phyloP scores from a whole-genome alignment of 2,113 vertebrate genomes.

The Sarotherodon lohbergeri region DNA sequence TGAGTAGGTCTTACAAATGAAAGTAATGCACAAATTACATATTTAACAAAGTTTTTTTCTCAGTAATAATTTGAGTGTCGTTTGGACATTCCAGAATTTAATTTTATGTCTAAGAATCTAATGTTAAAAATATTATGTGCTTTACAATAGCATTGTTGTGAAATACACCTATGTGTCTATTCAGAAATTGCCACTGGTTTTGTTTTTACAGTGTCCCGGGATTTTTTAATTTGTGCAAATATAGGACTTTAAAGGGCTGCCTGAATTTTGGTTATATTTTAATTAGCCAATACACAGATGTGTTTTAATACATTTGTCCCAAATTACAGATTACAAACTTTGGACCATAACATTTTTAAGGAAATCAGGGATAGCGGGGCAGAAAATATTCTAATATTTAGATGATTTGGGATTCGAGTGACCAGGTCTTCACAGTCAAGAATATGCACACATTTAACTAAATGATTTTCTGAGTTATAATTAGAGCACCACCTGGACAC shows the following conservation, averaged over 20 bases:
- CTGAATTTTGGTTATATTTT: background rate
- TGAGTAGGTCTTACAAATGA: background rate
- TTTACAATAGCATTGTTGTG: background rate
- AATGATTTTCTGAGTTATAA: background rate
- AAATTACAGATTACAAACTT: background rate
- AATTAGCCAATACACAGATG: background rate
- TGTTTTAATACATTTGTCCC: background rate
- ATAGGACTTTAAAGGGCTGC: background rate
- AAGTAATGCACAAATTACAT: background rate
- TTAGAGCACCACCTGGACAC: background rate
- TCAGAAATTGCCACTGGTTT: background rate
- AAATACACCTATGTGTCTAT: background rate
- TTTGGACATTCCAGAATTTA: background rate
- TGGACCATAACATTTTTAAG: background rate
- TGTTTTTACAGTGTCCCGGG: fast-evolving
- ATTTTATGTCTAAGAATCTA: background rate
- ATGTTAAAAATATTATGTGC: background rate
- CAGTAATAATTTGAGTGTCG: background rate
- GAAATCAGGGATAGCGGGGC: background rate
- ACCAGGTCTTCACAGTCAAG: background rate
- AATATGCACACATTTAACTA: background rate
- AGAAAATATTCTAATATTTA: background rate
- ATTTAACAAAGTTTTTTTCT: background rate
- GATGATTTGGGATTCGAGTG: fast-evolving
- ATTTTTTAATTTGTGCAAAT: background rate